Evolutionary conservation across 2,113 vertebrate genomes (phyloP).

Genomic region (Atlantisia rogersi): DNA sequence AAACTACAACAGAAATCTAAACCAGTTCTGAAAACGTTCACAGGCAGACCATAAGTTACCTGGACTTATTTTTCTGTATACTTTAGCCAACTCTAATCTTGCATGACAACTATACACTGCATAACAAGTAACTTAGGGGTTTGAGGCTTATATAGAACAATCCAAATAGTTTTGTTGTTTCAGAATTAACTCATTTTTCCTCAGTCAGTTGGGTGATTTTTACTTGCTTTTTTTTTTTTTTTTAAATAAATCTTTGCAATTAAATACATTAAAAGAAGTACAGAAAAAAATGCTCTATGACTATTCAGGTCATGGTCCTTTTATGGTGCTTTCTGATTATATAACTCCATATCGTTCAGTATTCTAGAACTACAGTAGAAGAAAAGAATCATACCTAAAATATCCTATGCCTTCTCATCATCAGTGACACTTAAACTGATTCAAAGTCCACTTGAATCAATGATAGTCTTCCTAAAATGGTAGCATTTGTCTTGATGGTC

Average conservation of each 20-base stretch:
- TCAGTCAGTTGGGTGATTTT: neutral
- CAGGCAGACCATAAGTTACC: neutral
- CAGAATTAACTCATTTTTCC: neutral
- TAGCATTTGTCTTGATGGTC: neutral
- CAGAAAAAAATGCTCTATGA: neutral
- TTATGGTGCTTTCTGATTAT: neutral
- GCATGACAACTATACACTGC: neutral
- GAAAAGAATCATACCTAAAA: neutral
- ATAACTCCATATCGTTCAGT: neutral
- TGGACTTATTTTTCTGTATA: neutral
- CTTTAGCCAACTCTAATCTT: neutral
- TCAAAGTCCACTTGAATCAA: neutral
- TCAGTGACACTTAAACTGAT: neutral
- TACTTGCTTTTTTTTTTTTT: neutral
- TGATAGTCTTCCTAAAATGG: neutral
- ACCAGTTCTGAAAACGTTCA: neutral
- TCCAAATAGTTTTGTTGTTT: neutral
- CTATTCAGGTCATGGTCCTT: neutral
- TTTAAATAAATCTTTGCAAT: neutral
- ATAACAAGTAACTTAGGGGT: fast-evolving
- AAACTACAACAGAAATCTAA: neutral
- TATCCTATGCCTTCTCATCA: neutral
- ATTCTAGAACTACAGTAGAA: neutral
- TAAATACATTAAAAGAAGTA: neutral
- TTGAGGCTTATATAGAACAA: neutral